Percentiles rank a stretch among this genome's conserved stretches.
These are phyloP conservation scores for Syritta pipiens DNA, from an alignment of 2,888 invertebrate genomes.

Conservation along the genomic window DNA sequence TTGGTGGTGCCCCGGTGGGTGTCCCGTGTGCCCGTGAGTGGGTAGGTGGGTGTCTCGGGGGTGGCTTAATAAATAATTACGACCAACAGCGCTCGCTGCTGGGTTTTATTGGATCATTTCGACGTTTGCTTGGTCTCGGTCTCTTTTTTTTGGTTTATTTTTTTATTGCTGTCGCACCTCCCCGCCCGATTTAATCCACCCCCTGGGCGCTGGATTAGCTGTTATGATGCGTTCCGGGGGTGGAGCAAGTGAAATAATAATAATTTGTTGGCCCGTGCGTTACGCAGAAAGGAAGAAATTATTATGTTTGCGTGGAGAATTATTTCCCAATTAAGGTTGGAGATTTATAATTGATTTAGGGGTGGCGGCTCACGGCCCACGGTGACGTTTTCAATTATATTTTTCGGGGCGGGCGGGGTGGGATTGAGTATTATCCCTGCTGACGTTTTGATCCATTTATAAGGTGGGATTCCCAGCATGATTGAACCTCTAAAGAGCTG, in stretches of 20 bases:
- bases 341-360: slow-evolving; percentile 59
- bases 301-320: slow-evolving; percentile 41
- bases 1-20: background rate
- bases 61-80: slow-evolving; percentile 62
- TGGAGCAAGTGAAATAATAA: slow-evolving; percentile 7
- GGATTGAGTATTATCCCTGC: too few species aligned
- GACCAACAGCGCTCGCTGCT: slow-evolving; percentile 48
- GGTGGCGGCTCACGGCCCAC: background rate
- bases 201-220: slow-evolving; percentile 39
- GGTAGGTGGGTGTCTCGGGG: slow-evolving; percentile 1
- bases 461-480: background rate
- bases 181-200: slow-evolving; percentile 20
- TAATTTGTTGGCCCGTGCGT: slow-evolving; percentile 27
- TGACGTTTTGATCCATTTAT: slow-evolving; percentile 45
- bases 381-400: slow-evolving; percentile 28
- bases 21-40: too few species aligned
- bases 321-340: slow-evolving; percentile 51
- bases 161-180: background rate
- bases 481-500: background rate
- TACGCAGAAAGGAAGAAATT: background rate
- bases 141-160: background rate
- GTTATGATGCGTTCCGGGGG: slow-evolving; percentile 32
- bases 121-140: slow-evolving; percentile 6
- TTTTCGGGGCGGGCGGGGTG: slow-evolving; percentile 36
- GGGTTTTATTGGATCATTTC: slow-evolving; percentile 64